phyloP scores from a whole-genome alignment of 2,888 invertebrate genomes.

The Beris chalybata region DNA sequence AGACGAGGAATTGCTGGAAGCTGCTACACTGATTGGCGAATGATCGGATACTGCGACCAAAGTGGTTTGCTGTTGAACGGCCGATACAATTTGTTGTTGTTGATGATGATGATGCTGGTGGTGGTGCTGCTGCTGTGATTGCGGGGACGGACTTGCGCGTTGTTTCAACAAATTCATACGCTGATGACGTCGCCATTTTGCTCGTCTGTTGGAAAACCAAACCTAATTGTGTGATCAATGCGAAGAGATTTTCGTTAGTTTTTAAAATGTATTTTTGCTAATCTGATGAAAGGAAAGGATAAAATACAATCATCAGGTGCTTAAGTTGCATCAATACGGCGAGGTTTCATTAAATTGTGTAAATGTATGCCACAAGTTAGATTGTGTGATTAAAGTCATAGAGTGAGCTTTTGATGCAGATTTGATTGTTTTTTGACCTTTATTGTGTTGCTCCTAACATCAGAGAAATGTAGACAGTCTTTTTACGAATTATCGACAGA shows the following conservation, averaged over 20 bases:
- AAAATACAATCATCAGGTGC: not conserved
- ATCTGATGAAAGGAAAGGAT: not conserved
- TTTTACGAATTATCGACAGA: too few species aligned
- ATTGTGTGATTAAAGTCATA: too few species aligned
- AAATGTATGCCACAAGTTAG: too few species aligned
- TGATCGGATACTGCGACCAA: slow-evolving; percentile 33
- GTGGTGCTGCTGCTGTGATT: slow-evolving; percentile 56
- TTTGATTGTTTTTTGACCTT: too few species aligned
- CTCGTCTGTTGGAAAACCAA: slow-evolving; percentile 99
- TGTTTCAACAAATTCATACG: slow-evolving; percentile 91
- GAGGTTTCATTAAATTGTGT: not conserved
- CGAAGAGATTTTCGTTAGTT: slow-evolving; percentile 61
- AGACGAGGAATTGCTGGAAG: slow-evolving; percentile 35
- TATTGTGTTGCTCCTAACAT: too few species aligned
- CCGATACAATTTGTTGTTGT: slow-evolving; percentile 39
- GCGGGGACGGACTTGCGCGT: slow-evolving; percentile 67
- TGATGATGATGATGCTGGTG: slow-evolving; percentile 48
- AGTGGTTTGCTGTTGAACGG: slow-evolving; percentile 32
- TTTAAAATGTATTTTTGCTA: slow-evolving; percentile 44
- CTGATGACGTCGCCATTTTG: slow-evolving; percentile 96
- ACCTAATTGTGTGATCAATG: slow-evolving; percentile 83
- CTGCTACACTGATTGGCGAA: slow-evolving; percentile 35
- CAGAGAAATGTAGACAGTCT: too few species aligned
- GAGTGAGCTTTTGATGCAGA: too few species aligned
- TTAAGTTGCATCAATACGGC: not conserved